Base-by-base conservation (phyloP, 2,113 vertebrate species). In the Ammodytes marinus region DNA sequence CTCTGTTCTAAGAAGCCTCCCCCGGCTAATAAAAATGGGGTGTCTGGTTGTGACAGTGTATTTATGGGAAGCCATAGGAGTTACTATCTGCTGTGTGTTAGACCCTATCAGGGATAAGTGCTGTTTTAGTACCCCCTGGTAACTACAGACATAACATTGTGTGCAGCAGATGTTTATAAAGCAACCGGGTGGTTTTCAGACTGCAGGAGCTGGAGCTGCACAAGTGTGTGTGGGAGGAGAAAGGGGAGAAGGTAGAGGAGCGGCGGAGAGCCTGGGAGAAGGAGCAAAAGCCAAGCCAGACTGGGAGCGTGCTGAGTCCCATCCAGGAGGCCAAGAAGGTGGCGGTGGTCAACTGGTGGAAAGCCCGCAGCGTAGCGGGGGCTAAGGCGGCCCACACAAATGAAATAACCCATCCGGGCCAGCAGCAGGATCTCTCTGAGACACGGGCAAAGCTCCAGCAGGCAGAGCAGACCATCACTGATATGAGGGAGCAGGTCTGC, bases 141-240 rank as follows among this genome's bases (percentile, higher is more conserved):
- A 85, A 86, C 88, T 75, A 57, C 69, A 90, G 88, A 82, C 87
- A 84, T 82, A 87, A 88, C 88, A 86, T 8, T 73, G 71, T 87
- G 69, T 81, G 68, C 80, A 74, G 55, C 67, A 85, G 64, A 84
- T 93, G 91, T 93, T 93, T 93, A 93, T 85, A 85, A 87, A 89
- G 67, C 73, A 79, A 10, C 58, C 74, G 69, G 86, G 87, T 79
- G 92, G 86, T 78, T 92, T 93, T 88, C 89, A 96, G 95, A 69
- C 89, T 94, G 54, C 92, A 90, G 84, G 94, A 95, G 73, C 89
- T 95, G 59, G 91, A 95, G 82, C 90, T 92, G 53, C 91, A 92
- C 57, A 92, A 82, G 69, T 65, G 72, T 77, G 85, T 85, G 57
- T 89, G 93, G 92, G 92, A 91, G 86, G 91, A 93, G 73, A 89